Evolutionary conservation across 2,113 vertebrate species (phyloP).

Genomic region (Odocoileus virginianus): DNA sequence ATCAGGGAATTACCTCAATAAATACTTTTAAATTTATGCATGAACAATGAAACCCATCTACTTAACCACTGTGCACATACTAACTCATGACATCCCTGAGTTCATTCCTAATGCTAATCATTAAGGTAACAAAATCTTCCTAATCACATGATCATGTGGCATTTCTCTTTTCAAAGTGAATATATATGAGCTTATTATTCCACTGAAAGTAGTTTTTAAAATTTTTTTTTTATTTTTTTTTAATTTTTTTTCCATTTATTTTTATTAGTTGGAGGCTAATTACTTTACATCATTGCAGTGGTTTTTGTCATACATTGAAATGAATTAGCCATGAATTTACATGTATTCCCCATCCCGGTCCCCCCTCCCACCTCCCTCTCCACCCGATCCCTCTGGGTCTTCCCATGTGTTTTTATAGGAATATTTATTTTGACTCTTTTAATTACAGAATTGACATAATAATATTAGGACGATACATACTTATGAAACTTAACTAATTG

Average conservation of each 20-base stretch:
- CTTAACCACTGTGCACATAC: not conserved
- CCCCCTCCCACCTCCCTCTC: too few relatives aligned
- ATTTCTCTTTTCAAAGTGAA: slow-evolving; percentile 26
- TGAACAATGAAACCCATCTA: not conserved
- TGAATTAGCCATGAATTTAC: too few relatives aligned
- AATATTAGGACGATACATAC: not conserved
- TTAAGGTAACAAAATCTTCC: slow-evolving; percentile 16
- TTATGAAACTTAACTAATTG: not conserved
- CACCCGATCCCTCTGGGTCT: too few relatives aligned
- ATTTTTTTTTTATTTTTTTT: too few relatives aligned
- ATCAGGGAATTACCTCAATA: not conserved
- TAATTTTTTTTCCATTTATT: too few relatives aligned
- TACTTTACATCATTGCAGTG: too few relatives aligned
- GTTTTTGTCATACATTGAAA: too few relatives aligned
- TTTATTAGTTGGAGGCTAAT: too few relatives aligned
- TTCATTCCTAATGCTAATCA: not conserved
- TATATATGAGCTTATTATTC: not conserved
- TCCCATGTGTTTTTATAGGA: not conserved
- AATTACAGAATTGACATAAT: slow-evolving; percentile 14
- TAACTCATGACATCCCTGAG: not conserved
- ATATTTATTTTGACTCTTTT: slow-evolving; percentile 7
- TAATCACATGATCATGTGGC: not conserved
- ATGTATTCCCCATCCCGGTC: too few relatives aligned
- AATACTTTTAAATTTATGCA: not conserved
- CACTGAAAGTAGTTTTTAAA: not conserved